Evolutionary conservation across 2,888 invertebrate genomes (phyloP).

Genomic region (Cryptocephalus primarius): DNA sequence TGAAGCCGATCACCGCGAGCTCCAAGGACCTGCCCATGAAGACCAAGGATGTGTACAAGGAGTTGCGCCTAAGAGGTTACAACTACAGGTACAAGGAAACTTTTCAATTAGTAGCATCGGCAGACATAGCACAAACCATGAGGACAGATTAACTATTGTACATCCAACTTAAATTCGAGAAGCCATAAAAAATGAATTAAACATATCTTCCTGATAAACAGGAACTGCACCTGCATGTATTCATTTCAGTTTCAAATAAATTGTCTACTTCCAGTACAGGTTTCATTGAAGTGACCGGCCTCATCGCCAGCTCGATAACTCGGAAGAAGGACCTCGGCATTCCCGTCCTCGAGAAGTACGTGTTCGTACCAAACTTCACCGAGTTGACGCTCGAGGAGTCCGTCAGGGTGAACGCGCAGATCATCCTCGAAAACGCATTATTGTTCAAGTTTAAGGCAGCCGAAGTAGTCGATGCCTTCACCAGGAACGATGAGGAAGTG

Average conservation of each 20-base stretch:
- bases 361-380: conserved; percentile 54
- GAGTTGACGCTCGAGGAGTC: conserved; percentile 26
- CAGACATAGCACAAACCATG: no score
- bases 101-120: no score
- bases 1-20: not conserved
- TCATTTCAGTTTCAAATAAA: no score
- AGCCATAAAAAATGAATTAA: no score
- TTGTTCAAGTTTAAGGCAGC: conserved; percentile 40
- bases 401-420: conserved; percentile 52
- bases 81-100: conserved; percentile 35
- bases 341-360: conserved; percentile 66
- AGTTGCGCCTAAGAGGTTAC: conserved; percentile 58
- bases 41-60: conserved; percentile 55
- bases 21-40: conserved; percentile 38
- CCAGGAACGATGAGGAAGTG: conserved; percentile 25
- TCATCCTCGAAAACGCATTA: conserved; percentile 56
- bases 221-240: no score
- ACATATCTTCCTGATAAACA: no score
- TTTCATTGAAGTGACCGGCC: conserved; percentile 65
- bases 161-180: no score
- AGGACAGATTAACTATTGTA: no score
- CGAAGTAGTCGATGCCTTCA: conserved; percentile 21
- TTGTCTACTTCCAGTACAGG: conserved; percentile 43
- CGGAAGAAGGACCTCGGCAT: conserved; percentile 54
- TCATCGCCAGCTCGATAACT: conserved; percentile 66